Evolutionary conservation across 2,797 vertebrate species (phyloP), one percentile per base, ranked within the genome.

Genomic region (Melanotaenia nigrans): DNA sequence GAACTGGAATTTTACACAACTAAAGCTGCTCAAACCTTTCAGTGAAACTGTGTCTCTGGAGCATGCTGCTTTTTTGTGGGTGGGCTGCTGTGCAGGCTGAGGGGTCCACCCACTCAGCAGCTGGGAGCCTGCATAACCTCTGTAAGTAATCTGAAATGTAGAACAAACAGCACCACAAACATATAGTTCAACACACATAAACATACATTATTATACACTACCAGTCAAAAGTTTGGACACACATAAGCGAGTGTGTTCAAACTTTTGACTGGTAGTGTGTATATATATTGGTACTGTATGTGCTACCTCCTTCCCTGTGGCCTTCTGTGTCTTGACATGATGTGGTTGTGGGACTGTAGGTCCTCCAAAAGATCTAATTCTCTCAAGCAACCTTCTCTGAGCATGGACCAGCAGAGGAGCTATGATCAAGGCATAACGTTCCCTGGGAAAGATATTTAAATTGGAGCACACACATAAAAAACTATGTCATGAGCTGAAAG

Each of bases 381-480:
- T 96, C 79, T 95, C 87, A 67, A 95, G 83, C 24, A 99, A 90
- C 77, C 91, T 96, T 79, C 94, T 96, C 89, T 99, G 98, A 61
- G 97, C 96, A 0, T 95, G 93, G n/a, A 98, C 92, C 68, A 99
- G 78, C 28, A 99, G 62, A 0, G 98, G 96, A 40, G 92, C 95
- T 78, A 98, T 84, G 72, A 95, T 92, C 65, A 95, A 92, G 63
- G 94, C 89, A 47, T 97, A 98, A 35, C 94, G 94, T 80, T 97
- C 96, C 82, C 98, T 99, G 20, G 10, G 14, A 73, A 7, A 68
- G 1, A 75, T 3, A 42, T 1, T 38, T 22, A 72, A 3, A 71
- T 53, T 4, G 33, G 25, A 53, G 32, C 20, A 81, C 65, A 61
- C 16, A 1, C 16, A 71, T 32, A 73, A 2, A 40, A 30, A 47